Base-by-base conservation (phyloP, 1,140 invertebrate genomes). In the Mercenaria mercenaria region DNA sequence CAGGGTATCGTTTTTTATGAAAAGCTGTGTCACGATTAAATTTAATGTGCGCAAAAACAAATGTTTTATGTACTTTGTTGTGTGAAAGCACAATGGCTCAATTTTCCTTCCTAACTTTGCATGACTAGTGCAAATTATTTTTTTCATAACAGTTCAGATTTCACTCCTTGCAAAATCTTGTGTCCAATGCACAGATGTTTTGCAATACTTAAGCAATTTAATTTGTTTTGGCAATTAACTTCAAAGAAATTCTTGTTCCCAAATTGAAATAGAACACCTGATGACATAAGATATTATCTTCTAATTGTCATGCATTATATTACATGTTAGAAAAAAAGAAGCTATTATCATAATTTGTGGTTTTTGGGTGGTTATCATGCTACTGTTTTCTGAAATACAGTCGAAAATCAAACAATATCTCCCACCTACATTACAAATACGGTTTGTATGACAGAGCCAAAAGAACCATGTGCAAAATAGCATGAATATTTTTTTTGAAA, bases 221-320 rank as follows among this genome's bases (percentile, higher is more conserved):
- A 64, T 64, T 29, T 34, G 29, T 41, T 41, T 1, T 39, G 32
- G 34, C 67, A 72, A 72, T 72, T 72, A 72, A 72, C 37, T 18
- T 72, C 67, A 72, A 72, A 72, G 67, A 72, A 11, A 72, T 39
- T 39, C 34, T 37, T 72, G 67, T 72, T 41, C 34, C 20, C 67
- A 39, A 18, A 72, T 39, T 72, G 67, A 2, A 72, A 37, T 6
- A 18, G 18, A 72, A 72, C 67, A 72, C 67, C 67, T 39, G 34
- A 72, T 72, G 67, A 72, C 67, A 72, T 23, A 72, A 72, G 3
- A 29, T 72, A 72, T 72, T 72, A 72, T 37, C 67, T 41, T 37
- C 34, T 29, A 29, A 20, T 72, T 39, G 39, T 39, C 67, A 72
- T 72, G 29, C 34, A 72, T 34, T 72, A 72, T 41, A 64, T 64